Evolutionary conservation across 2,888 invertebrate genomes (phyloP), one percentile per base, ranked within the genome.

Genomic region (Amphipyra tragopoginis): DNA sequence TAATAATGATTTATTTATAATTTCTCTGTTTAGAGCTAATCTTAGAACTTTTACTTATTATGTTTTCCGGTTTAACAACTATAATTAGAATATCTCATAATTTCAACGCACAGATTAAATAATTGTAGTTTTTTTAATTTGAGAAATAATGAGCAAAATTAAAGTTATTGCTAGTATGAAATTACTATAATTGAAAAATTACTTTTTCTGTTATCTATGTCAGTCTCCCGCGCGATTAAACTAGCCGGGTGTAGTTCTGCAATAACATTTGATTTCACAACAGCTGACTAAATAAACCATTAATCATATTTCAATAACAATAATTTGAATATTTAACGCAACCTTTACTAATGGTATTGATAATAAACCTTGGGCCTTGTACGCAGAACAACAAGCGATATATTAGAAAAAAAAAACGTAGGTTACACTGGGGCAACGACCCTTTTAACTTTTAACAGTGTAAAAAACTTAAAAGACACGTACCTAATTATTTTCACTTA

Each of bases 401-500:
- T 36, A 72, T 57, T 38, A 14, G 36, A 43, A 44, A 44, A 47
- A 55, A 26, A 9, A 55, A 48, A 33, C 34, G 13, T 39, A 34
- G 42, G 15, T 40, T 57, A 43, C 50, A 57, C 69, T 48, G 38
- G 48, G 57, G 48, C 54, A 63, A 63, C 14, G 44, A 74, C 54
- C 57, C 54, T 14, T n/a, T 8, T 71, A 62, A n/a, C n/a, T n/a
- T n/a, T 40, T 43, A 29, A 52, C 54, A n/a, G 38, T 33, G 14
- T 10, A 63, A 43, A 13, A 62, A 53, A 45, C 39, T 57, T 39
- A 62, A 76, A 75, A 70, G 48, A 42, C 73, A 79, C 73, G 57
- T 79, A 77, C 77, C 77, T 58, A 77, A 65, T 54, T 76, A 5
- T 62, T 67, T 75, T 65, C 77, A 77, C 79, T 61, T 43, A 53